Evolutionary conservation across 2,113 vertebrate species (phyloP).

Genomic region (Zootoca vivipara): DNA sequence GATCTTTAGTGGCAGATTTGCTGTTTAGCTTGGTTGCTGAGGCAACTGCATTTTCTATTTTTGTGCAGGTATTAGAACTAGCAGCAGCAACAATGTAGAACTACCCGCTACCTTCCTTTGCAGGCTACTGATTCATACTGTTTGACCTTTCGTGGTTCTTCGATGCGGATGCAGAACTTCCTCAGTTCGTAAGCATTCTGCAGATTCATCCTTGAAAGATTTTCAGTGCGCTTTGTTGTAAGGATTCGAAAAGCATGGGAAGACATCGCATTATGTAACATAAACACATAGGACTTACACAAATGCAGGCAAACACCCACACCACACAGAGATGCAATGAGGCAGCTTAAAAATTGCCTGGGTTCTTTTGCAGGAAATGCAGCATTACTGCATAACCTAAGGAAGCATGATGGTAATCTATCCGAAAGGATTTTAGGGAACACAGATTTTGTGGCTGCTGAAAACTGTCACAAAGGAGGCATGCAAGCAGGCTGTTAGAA

Average conservation of each 20-base stretch:
- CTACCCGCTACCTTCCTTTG: background rate
- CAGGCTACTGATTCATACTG: background rate
- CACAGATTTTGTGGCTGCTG: background rate
- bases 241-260: background rate
- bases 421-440: constrained; percentile 5
- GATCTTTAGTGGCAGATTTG: constrained; percentile 1
- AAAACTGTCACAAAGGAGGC: background rate
- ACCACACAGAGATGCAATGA: background rate
- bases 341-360: background rate
- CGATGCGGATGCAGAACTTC: background rate
- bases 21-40: constrained; percentile 31
- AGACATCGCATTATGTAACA: background rate
- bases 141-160: background rate
- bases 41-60: constrained; percentile 36
- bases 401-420: background rate
- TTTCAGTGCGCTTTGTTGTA: background rate
- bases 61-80: constrained; percentile 8
- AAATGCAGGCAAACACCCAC: background rate
- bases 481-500: background rate
- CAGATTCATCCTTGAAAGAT: background rate
- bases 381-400: background rate
- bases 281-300: background rate
- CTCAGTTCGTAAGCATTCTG: background rate
- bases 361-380: background rate
- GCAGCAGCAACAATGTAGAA: background rate